Evolutionary conservation across 92 coral and sea anemone species (phyloP).

Genomic region (Bergia puertoricense): DNA sequence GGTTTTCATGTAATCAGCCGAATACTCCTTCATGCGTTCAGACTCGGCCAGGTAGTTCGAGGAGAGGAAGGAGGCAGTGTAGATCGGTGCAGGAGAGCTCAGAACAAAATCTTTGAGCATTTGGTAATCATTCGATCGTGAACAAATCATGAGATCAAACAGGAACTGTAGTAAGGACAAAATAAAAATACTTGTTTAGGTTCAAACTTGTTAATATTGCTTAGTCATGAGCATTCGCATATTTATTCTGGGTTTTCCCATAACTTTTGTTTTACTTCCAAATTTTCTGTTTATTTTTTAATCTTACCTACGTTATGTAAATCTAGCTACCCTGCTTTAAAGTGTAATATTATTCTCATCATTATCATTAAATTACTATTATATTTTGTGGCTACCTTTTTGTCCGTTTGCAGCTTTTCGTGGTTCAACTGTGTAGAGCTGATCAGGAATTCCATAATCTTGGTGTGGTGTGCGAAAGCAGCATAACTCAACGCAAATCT

Average conservation of each 20-base stretch:
- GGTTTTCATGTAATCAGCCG: slow-evolving; percentile 69
- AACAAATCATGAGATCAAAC: slow-evolving; percentile 85
- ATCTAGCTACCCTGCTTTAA: too few relatives aligned
- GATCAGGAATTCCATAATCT: slow-evolving; percentile 78
- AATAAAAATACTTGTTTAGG: background rate
- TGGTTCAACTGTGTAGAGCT: slow-evolving; percentile 75
- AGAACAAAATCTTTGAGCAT: slow-evolving; percentile 79
- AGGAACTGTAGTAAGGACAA: slow-evolving; percentile 65
- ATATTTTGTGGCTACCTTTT: slow-evolving; percentile 59
- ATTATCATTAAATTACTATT: background rate
- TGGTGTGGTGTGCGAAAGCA: slow-evolving; percentile 69
- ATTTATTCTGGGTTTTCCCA: too few relatives aligned
- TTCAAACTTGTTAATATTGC: background rate
- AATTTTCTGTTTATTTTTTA: too few relatives aligned
- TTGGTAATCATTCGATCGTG: slow-evolving; percentile 70
- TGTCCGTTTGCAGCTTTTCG: slow-evolving; percentile 77
- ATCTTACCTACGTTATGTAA: too few relatives aligned
- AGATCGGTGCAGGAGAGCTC: slow-evolving; percentile 92
- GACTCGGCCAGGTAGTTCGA: slow-evolving; percentile 79
- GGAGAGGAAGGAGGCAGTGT: slow-evolving; percentile 79
- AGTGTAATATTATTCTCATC: too few relatives aligned
- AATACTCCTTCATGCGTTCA: slow-evolving; percentile 73
- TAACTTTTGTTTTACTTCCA: too few relatives aligned
- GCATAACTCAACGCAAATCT: slow-evolving; percentile 84
- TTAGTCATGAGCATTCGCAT: background rate